Evolutionary conservation across 2,888 invertebrate species (phyloP).

Genomic region (Cerastis leucographa): DNA sequence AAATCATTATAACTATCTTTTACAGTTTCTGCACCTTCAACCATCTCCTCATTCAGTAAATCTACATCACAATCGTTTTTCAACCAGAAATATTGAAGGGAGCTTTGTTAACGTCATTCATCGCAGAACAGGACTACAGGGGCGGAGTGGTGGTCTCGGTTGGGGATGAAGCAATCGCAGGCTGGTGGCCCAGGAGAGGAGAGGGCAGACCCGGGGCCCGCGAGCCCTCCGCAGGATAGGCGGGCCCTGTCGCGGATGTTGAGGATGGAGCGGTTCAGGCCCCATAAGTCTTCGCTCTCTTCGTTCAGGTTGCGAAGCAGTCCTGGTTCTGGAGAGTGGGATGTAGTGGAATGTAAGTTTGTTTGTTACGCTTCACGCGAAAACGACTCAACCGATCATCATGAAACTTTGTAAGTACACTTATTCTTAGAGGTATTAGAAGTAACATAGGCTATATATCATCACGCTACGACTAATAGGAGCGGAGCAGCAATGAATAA

Average conservation of each 20-base stretch:
- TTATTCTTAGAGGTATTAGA: no score
- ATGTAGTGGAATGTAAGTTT: no score
- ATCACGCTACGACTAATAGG: no score
- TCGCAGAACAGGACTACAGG: conserved; percentile 91
- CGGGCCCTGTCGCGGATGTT: conserved; percentile 85
- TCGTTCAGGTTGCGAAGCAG: conserved; percentile 67
- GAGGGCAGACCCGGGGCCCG: conserved; percentile 84
- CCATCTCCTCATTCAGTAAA: conserved; percentile 29
- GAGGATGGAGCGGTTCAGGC: conserved; percentile 77
- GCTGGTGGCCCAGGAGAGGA: conserved; percentile 86
- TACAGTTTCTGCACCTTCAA: conserved; percentile 41
- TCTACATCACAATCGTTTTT: conserved; percentile 60
- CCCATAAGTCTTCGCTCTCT: conserved; percentile 77
- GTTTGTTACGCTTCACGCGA: no score
- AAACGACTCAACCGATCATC: no score
- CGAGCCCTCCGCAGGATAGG: conserved; percentile 83
- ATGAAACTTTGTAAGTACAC: no score
- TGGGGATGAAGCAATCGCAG: conserved; percentile 86
- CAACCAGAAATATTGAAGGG: conserved; percentile 65
- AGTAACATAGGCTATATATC: no score
- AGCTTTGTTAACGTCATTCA: conserved; percentile 85
- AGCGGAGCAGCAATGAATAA: no score
- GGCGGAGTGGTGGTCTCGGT: conserved; percentile 90
- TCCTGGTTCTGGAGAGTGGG: conserved; percentile 76
- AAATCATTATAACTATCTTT: conserved; percentile 53